Evolutionary conservation across 1,140 invertebrate genomes (phyloP), one percentile per base, ranked within the genome.

Genomic region (Tetraneura akinire): DNA sequence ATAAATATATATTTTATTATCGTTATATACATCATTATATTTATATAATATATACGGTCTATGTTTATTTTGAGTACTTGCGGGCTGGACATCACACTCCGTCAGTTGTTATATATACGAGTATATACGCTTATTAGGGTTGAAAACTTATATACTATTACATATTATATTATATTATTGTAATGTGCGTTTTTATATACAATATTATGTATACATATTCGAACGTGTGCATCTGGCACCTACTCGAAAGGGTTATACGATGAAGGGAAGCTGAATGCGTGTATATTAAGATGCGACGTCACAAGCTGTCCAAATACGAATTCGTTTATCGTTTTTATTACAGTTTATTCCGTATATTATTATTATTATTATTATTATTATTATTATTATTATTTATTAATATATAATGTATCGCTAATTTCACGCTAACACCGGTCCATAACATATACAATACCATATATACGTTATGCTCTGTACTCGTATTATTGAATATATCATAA

Each of bases 231-330:
- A 78, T 78, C 74, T 78, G 74, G 74, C 73, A 16, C 9, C 14
- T 21, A 62, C 74, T 78, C 37, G 23, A 78, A 78, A 57, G 74
- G 74, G 74, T 78, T 78, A 23, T 8, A 6, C 45, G 10, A 23
- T 37, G 26, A 18, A 13, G 57, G n/a, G 32, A 10, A 14, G 13
- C 45, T 14, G n/a, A n/a, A 47, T 47, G 10, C 45, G 4, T 47
- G 32, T 5, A 1, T 26, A 73, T 29, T 73, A 45, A 76, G 73
- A 74, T n/a, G n/a, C 73, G 53, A 14, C 60, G 21, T 3, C 55
- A n/a, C 74, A 78, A 78, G 74, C 74, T 78, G 74, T 78, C 74
- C 26, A 78, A 78, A 78, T 78, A 78, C 23, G 32, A 29, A 78
- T n/a, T 2, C 45, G 13, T 23, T 14, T 11, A 10, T 14, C 14